Evolutionary conservation across 2,797 vertebrate genomes (phyloP).

Genomic region (Hipposideros larvatus): DNA sequence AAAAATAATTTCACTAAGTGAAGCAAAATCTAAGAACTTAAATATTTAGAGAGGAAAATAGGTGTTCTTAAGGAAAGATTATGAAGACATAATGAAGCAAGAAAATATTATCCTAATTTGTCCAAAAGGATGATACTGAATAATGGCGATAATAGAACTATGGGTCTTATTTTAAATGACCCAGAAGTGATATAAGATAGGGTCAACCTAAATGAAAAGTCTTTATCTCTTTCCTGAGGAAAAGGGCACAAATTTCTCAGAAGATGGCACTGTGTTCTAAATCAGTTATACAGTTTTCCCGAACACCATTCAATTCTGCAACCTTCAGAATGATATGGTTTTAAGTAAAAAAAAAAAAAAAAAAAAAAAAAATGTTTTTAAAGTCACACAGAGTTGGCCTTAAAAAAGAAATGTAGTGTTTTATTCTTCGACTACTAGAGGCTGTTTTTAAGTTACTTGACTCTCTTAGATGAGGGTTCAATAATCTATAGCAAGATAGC

Average conservation of each 20-base stretch:
- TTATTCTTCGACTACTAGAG: constrained; percentile 7
- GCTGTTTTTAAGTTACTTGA: not conserved
- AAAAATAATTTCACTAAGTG: constrained; percentile 3
- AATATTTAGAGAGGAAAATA: constrained; percentile 22
- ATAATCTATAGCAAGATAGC: not conserved
- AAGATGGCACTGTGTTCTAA: not conserved
- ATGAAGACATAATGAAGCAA: not conserved
- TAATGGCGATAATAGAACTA: not conserved
- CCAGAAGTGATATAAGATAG: not conserved
- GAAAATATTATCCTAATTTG: constrained; percentile 2
- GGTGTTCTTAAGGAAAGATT: not conserved
- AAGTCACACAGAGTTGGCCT: not conserved
- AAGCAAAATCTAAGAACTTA: constrained; percentile 13
- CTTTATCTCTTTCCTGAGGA: not conserved
- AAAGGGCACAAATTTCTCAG: not conserved
- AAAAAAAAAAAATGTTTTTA: not conserved
- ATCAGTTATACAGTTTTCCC: not conserved
- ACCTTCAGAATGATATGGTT: not conserved
- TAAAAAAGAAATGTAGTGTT: not conserved
- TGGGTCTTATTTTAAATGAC: constrained; percentile 18
- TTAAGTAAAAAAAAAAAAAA: not conserved
- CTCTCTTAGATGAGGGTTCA: not conserved
- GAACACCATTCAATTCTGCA: not conserved
- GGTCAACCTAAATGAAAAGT: not conserved
- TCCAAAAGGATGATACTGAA: not conserved